Conservation (phyloP, 2,888 invertebrate species). For the Scaptomyza caliginosa region DNA sequence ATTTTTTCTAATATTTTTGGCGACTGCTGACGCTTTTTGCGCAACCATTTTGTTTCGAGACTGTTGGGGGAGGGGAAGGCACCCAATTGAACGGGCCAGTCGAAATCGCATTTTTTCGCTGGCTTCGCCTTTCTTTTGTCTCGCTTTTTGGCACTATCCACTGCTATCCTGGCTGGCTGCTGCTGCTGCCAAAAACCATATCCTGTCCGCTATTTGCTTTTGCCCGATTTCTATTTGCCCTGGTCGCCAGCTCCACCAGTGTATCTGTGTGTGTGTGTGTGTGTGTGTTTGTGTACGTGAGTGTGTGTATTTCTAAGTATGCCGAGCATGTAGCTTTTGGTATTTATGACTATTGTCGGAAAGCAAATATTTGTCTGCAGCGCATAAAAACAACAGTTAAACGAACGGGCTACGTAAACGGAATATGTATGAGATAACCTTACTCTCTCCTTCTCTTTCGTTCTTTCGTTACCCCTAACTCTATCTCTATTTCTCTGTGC, state of each 20-base stretch:
- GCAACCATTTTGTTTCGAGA: conserved; percentile 76
- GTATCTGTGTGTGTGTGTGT: conserved; percentile 28
- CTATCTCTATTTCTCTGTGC: conserved; percentile 4
- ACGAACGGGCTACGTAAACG: conserved; percentile 81
- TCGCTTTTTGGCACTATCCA: conserved; percentile 67
- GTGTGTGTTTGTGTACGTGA: conserved; percentile 28
- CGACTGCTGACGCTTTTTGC: conserved; percentile 75
- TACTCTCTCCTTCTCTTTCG: not conserved
- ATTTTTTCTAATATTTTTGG: conserved; percentile 74
- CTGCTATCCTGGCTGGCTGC: conserved; percentile 25
- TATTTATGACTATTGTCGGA: conserved; percentile 84
- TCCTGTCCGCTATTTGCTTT: conserved; percentile 78
- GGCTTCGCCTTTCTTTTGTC: conserved; percentile 57
- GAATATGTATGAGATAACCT: conserved; percentile 76
- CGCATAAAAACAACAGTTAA: conserved; percentile 83
- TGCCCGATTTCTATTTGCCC: conserved; percentile 81
- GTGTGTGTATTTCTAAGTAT: conserved; percentile 79
- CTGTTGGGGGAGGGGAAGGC: not conserved
- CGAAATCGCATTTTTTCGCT: conserved; percentile 67
- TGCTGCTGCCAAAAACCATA: conserved; percentile 71
- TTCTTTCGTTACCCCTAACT: not conserved
- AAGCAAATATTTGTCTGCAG: conserved; percentile 84
- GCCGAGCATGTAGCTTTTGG: conserved; percentile 84
- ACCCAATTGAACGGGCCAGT: conserved; percentile 46
- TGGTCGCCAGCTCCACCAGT: conserved; percentile 38